These are phyloP conservation scores for Automeris io DNA, from an alignment of 2,888 invertebrate species.

Conservation along the genomic window DNA sequence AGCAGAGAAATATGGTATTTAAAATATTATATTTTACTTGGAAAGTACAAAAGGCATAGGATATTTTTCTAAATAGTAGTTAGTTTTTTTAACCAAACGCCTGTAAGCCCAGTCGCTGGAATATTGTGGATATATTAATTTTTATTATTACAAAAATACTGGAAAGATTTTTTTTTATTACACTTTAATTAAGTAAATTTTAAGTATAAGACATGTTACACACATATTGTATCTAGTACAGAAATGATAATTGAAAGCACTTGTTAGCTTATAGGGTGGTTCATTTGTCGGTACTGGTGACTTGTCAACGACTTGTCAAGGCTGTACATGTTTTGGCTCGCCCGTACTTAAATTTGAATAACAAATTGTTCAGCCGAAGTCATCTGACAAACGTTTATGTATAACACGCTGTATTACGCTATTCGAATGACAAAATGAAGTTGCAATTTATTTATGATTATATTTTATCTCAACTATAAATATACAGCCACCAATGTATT, in stretches of 20 bases:
- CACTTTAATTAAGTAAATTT: no score
- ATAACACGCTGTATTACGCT: slow-evolving; percentile 18
- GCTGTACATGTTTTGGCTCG: slow-evolving; percentile 29
- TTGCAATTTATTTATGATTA: slow-evolving; percentile 6
- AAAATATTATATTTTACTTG: no score
- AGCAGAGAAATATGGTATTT: no score
- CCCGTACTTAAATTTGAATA: slow-evolving; percentile 36
- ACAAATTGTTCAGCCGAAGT: slow-evolving; percentile 34
- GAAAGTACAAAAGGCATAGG: no score
- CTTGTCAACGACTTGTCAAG: slow-evolving; percentile 37
- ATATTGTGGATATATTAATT: no score
- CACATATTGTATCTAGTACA: neutral
- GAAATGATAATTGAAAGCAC: neutral
- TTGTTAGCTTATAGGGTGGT: slow-evolving; percentile 15
- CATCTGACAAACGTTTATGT: slow-evolving; percentile 20
- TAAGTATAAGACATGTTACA: no score
- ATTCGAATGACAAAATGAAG: slow-evolving; percentile 24
- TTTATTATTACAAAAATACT: no score
- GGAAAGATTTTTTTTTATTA: no score
- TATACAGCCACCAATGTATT: slow-evolving; percentile 36
- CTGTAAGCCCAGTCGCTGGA: no score
- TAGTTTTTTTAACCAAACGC: no score
- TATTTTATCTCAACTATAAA: slow-evolving; percentile 4
- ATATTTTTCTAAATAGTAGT: no score
- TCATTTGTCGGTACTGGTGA: slow-evolving; percentile 27